phyloP scores from a whole-genome alignment of 2,888 invertebrate species.

The Drosophila hamatofila region DNA sequence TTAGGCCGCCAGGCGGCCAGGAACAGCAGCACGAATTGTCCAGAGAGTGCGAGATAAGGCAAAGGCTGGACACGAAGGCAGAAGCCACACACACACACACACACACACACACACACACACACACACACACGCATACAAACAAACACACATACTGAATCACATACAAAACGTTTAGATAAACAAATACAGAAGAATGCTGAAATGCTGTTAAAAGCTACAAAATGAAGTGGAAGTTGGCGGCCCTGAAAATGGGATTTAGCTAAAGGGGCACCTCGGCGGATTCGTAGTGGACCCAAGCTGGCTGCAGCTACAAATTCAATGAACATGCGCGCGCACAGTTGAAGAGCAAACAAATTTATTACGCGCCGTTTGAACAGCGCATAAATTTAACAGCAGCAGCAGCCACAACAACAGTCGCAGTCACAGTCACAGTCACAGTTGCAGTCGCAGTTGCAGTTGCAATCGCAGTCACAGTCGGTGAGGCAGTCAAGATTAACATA shows the following conservation, averaged over 20 bases:
- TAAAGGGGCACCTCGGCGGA: conserved; percentile 22
- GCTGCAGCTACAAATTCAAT: conserved; percentile 74
- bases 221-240: conserved; percentile 78
- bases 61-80: conserved; percentile 47
- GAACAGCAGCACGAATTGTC: conserved; percentile 74
- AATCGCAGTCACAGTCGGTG: conserved; percentile 18
- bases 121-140: conserved; percentile 42
- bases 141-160: not conserved
- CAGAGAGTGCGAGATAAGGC: conserved; percentile 68
- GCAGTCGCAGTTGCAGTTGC: conserved; percentile 47
- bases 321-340: conserved; percentile 82
- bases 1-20: conserved; percentile 78
- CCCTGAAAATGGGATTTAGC: conserved; percentile 29
- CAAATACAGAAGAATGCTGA: conserved; percentile 82
- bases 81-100: conserved; percentile 56
- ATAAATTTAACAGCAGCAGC: conserved; percentile 69
- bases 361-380: conserved; percentile 83
- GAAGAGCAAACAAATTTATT: conserved; percentile 82
- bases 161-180: conserved; percentile 81
- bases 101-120: conserved; percentile 4
- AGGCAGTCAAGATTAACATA: conserved; percentile 74
- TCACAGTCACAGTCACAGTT: conserved; percentile 7
- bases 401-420: conserved; percentile 4
- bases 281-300: conserved; percentile 31
- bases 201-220: conserved; percentile 80